phyloP scores from a whole-genome alignment of 2,888 invertebrate genomes.

The Cremastinae sp. region DNA sequence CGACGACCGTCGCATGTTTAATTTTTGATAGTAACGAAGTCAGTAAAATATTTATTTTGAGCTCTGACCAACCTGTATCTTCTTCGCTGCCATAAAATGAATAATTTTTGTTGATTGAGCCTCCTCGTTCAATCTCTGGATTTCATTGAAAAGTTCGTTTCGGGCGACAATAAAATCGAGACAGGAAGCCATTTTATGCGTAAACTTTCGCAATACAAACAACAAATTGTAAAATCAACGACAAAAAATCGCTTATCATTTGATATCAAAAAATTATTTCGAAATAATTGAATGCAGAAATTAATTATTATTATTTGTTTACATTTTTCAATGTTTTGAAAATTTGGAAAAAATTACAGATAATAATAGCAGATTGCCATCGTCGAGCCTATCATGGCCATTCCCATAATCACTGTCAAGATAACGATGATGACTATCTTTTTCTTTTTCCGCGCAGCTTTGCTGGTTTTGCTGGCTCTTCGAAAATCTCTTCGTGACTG shows the following conservation, averaged over 20 bases:
- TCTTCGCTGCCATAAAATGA: slow-evolving; percentile 66
- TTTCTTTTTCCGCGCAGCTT: slow-evolving; percentile 57
- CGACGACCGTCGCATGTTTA: neutral
- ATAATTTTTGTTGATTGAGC: slow-evolving; percentile 59
- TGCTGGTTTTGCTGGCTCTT: slow-evolving; percentile 52
- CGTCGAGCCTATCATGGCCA: slow-evolving; percentile 57
- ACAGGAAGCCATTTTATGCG: slow-evolving; percentile 63
- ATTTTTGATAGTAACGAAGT: slow-evolving; percentile 1
- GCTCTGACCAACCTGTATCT: slow-evolving; percentile 67
- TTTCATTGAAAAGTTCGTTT: slow-evolving; percentile 59
- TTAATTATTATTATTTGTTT: neutral
- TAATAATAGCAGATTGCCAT: slow-evolving; percentile 58
- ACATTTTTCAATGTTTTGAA: neutral
- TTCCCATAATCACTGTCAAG: slow-evolving; percentile 33
- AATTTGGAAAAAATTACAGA: slow-evolving; percentile 58
- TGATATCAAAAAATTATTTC: no score
- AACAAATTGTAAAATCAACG: no score
- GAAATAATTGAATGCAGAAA: neutral
- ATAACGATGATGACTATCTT: slow-evolving; percentile 49
- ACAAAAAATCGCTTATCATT: no score
- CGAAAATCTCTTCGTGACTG: slow-evolving; percentile 68
- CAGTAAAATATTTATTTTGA: neutral
- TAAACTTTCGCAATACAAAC: neutral
- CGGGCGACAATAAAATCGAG: slow-evolving; percentile 40
- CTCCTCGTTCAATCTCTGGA: slow-evolving; percentile 54